Evolutionary conservation across 2,113 vertebrate genomes (phyloP), one percentile per base, ranked within the genome.

Genomic region (Craseonycteris thonglongyai): DNA sequence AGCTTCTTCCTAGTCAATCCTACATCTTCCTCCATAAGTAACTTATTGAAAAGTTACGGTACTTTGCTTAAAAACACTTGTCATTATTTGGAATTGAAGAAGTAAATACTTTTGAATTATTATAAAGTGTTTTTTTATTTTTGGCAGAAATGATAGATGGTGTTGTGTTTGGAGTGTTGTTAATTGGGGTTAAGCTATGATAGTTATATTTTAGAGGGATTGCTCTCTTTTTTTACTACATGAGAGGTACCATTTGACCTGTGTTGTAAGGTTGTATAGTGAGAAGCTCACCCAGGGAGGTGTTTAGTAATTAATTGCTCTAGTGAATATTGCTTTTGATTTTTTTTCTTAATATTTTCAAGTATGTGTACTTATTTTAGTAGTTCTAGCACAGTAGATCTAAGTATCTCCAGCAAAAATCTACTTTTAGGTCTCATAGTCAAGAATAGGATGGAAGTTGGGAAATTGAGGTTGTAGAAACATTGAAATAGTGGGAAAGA

Each of bases 51-150:
- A 49, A 90, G 61, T n/a, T n/a, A n/a, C n/a, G n/a, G n/a, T n/a
- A 7, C 30, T 92, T 95, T 78, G n/a, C 61, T 78, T 87, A 30
- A 38, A 84, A 74, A 69, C 40, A 56, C 58, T 94, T 79, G n/a
- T 63, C 13, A 75, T 89, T 75, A 58, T 75, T 56, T 88, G 59
- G 91, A 94, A 47, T 5, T 49, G 58, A 88, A 90, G 22, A 69
- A 88, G 24, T 90, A 87, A 72, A 54, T 79, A 58, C 76, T 69
- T 86, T 69, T 81, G 45, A 59, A 66, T 95, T 71, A 91, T 76
- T 95, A 82, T 47, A 83, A 78, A 75, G 19, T 83, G 49, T 3
- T 69, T 51, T 87, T 94, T 91, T 88, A 72, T 80, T 88, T 95
- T n/a, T 24, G 69, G 63, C n/a, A 94, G 71, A 95, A 68, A 59